phyloP scores from a whole-genome alignment of 2,888 invertebrate genomes.

The Cheilosia grossa region DNA sequence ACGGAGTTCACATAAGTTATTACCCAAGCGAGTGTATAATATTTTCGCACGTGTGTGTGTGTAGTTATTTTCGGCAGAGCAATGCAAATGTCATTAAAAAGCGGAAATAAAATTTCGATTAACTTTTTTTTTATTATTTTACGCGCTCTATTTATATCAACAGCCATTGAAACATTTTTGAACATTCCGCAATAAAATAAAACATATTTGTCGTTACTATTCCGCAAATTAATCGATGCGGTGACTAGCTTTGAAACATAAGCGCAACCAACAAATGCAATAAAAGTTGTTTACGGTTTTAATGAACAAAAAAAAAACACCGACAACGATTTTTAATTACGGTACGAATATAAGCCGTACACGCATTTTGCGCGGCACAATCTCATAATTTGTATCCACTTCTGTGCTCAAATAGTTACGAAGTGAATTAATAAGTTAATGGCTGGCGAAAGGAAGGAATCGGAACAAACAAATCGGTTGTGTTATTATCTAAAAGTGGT shows the following conservation, averaged over 20 bases:
- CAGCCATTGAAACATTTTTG: background rate
- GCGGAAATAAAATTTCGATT: background rate
- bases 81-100: no score
- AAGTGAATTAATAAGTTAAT: slow-evolving; percentile 26
- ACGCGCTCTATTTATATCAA: background rate
- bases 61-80: no score
- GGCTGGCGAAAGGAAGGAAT: slow-evolving; percentile 6
- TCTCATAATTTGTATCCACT: no score
- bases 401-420: background rate
- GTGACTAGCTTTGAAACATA: background rate
- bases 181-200: background rate
- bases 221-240: background rate
- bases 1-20: no score
- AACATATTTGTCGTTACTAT: background rate
- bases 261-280: background rate
- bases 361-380: no score
- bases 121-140: background rate
- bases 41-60: no score
- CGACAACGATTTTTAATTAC: background rate
- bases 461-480: slow-evolving; percentile 24
- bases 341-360: background rate
- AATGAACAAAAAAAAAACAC: background rate
- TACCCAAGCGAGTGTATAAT: no score
- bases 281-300: background rate
- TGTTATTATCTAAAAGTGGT: slow-evolving; percentile 22